Conservation (phyloP, 2,888 invertebrate genomes). For the Leptinotarsa juncta region DNA sequence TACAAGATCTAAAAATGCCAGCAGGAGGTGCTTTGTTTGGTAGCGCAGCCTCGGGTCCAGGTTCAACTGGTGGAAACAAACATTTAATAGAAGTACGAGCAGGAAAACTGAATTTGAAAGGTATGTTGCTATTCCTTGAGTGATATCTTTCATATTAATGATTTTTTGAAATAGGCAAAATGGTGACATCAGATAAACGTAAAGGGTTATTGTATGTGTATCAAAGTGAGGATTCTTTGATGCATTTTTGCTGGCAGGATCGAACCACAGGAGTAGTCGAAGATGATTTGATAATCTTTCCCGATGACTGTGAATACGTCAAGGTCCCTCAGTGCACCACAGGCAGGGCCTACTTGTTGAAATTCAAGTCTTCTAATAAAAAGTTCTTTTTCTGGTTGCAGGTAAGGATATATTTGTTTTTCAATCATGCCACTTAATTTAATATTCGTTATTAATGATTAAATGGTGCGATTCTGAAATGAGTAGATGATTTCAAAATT, state of each 20-base stretch:
- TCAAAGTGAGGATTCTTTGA: constrained; percentile 96
- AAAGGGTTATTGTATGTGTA: constrained; percentile 96
- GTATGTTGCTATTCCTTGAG: constrained; percentile 64
- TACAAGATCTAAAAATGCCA: constrained; percentile 67
- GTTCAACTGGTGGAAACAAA: constrained; percentile 85
- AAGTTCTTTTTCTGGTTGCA: constrained; percentile 99
- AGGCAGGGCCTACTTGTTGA: constrained; percentile 94
- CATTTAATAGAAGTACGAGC: constrained; percentile 96
- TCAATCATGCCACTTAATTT: no score
- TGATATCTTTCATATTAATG: not conserved
- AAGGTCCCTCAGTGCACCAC: constrained; percentile 94
- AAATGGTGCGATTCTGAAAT: no score
- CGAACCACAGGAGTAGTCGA: constrained; percentile 89
- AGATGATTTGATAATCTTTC: constrained; percentile 98
- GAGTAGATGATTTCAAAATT: no score
- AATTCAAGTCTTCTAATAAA: constrained; percentile 93
- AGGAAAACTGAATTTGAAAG: constrained; percentile 95
- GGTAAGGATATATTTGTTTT: constrained; percentile 66
- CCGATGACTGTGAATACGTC: constrained; percentile 98
- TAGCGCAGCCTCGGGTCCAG: constrained; percentile 79
- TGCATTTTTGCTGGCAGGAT: constrained; percentile 99
- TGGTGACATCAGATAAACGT: constrained; percentile 93
- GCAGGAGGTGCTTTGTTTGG: constrained; percentile 80
- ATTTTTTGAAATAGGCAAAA: constrained; percentile 67
- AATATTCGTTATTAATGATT: no score